phyloP scores from a whole-genome alignment of 2,888 invertebrate genomes.

The Ephialtes manifestator region DNA sequence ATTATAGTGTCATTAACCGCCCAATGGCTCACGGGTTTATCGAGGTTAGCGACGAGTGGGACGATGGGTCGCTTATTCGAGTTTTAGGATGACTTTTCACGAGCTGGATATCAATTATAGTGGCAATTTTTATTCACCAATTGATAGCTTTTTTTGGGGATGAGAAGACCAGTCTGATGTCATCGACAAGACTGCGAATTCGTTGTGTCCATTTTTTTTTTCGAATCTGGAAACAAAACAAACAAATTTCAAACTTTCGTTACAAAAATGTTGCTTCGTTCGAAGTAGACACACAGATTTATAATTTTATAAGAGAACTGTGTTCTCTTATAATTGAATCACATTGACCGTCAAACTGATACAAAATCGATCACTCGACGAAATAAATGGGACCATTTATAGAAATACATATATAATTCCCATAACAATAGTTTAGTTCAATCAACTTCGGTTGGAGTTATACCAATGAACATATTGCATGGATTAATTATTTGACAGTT shows the following conservation, averaged over 20 bases:
- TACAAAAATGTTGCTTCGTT: background rate
- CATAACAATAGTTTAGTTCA: too few species aligned
- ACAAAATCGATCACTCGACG: too few species aligned
- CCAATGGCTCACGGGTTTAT: conserved; percentile 63
- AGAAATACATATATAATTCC: too few species aligned
- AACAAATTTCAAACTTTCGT: background rate
- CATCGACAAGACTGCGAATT: background rate
- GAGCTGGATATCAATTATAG: background rate
- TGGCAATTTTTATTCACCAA: background rate
- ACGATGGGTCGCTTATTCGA: background rate
- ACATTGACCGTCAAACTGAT: too few species aligned
- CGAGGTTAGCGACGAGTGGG: background rate
- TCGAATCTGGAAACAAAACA: background rate
- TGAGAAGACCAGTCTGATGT: background rate
- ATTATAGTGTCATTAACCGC: conserved; percentile 75
- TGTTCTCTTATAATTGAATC: too few species aligned
- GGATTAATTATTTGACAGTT: too few species aligned
- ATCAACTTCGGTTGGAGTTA: too few species aligned
- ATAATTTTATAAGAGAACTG: too few species aligned
- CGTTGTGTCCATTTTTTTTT: background rate
- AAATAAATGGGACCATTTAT: too few species aligned
- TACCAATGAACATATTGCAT: too few species aligned
- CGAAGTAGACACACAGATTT: background rate
- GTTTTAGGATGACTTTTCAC: background rate
- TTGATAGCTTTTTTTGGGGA: background rate